Evolutionary conservation across 2,797 vertebrate genomes (phyloP), one percentile per base, ranked within the genome.

Genomic region (Leontopithecus rosalia): DNA sequence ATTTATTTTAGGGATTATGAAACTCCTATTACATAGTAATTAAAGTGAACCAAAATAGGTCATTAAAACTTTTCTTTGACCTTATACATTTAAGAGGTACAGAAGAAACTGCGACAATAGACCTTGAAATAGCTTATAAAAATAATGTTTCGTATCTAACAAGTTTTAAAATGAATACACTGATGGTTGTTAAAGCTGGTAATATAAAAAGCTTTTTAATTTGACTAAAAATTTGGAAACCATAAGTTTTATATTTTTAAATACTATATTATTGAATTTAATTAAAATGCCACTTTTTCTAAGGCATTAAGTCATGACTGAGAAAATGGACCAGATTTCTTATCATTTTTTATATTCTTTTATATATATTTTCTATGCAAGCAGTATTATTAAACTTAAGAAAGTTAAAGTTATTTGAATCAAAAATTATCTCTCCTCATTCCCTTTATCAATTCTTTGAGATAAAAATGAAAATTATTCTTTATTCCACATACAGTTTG

Each of bases 351-450:
- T 90, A 79, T 3, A 33, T 36, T 95, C 28, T 94, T 92, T 86
- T 50, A 75, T 80, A 91, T 4, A 73, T 92, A n/a, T 87, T 90
- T 92, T 85, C 58, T 84, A 48, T 96, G 13, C 20, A 64, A 90
- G 13, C 1, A 80, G 8, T 33, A 46, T 87, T 92, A 93, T 93
- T 93, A 96, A 95, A 88, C 33, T 57, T 52, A 39, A 95, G 33
- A 28, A 88, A 93, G 61, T 77, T 96, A 70, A 94, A 70, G 1
- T 93, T 92, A 93, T 8, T 75, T 97, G 52, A 97, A 84, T 95
- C 4, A 91, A 94, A 94, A 97, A 57, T 92, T 79, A 46, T 85
- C n/a, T 96, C 26, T 75, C 12, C 24, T 96, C 36, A 85, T 43
- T 90, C 33, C 1, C 12, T 76, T 70, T 72, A 76, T 97, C 33